Percentiles rank a stretch among this genome's conserved stretches.
phyloP scores from a whole-genome alignment of 2,797 vertebrate genomes.

The Lerista edwardsae region DNA sequence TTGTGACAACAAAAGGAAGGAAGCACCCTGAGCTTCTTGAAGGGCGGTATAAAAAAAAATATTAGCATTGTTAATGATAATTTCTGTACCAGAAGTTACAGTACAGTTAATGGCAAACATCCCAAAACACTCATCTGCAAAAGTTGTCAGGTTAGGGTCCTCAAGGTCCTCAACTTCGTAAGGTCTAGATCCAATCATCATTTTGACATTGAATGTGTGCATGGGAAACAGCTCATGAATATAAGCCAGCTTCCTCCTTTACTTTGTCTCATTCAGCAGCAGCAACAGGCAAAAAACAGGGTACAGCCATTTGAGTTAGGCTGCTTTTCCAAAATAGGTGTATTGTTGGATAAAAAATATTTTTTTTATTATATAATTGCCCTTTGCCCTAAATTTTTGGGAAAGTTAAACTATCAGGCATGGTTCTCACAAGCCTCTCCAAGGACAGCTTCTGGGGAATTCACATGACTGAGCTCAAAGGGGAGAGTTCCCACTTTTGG shows the following conservation, averaged over 20 bases:
- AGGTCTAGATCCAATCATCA: no score
- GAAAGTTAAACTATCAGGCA: neutral
- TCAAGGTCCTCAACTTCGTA: no score
- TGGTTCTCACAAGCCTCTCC: neutral
- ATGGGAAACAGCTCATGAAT: neutral
- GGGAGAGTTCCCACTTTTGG: neutral
- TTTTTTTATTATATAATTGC: no score
- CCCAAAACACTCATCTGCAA: no score
- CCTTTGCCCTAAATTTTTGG: neutral
- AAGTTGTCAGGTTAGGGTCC: no score
- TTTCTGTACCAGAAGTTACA: no score
- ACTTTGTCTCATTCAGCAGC: neutral
- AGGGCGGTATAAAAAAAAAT: no score
- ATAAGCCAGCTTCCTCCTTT: neutral
- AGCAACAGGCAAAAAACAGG: slow-evolving; percentile 1
- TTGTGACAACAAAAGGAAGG: no score
- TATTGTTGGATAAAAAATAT: slow-evolving; percentile 14
- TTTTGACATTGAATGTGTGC: no score
- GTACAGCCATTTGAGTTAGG: neutral
- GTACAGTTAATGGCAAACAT: no score
- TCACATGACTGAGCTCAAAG: neutral
- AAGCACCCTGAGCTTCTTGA: no score
- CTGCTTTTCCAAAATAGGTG: neutral
- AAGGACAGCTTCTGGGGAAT: neutral
- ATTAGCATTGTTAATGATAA: no score